A percentile compares a stretch with the other conserved stretches of the same genome.
These are phyloP conservation scores for Halictus ligatus DNA, from an alignment of 2,888 invertebrate genomes.

Conservation along the genomic window DNA sequence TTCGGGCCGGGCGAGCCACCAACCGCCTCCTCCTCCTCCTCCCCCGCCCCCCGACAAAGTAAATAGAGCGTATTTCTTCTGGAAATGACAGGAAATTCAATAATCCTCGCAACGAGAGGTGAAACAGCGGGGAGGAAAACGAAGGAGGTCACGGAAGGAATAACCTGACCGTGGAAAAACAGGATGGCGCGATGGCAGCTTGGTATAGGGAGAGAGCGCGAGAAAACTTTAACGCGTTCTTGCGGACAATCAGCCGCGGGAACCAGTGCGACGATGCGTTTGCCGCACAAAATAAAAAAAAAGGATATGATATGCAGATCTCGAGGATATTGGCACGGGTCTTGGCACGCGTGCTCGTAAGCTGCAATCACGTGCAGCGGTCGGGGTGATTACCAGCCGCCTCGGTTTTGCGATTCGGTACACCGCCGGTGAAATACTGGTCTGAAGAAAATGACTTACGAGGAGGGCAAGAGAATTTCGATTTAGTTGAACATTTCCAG, in stretches of 20 bases:
- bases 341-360: conserved; percentile 15
- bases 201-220: conserved; percentile 1
- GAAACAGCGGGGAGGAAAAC: conserved; percentile 50
- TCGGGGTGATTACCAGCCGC: background rate
- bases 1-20: conserved; percentile 57
- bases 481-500: background rate
- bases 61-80: conserved; percentile 83
- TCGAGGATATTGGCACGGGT: conserved; percentile 21
- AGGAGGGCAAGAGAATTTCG: background rate
- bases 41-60: conserved; percentile 67
- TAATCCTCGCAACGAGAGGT: conserved; percentile 79
- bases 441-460: background rate
- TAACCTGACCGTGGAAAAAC: conserved; percentile 18
- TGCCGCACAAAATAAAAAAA: background rate
- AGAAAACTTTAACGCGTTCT: conserved; percentile 37
- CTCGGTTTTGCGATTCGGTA: background rate
- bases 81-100: conserved; percentile 83
- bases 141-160: conserved; percentile 47
- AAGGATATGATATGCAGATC: conserved; percentile 41
- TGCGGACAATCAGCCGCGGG: conserved; percentile 36
- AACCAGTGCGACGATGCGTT: conserved; percentile 34
- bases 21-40: conserved; percentile 28
- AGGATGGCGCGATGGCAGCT: background rate
- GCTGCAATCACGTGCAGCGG: conserved; percentile 16
- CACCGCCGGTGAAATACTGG: background rate